Percentiles rank a stretch among this genome's conserved stretches.
Evolutionary conservation across 2,888 invertebrate genomes (phyloP).

Genomic region (Troilus luridus): DNA sequence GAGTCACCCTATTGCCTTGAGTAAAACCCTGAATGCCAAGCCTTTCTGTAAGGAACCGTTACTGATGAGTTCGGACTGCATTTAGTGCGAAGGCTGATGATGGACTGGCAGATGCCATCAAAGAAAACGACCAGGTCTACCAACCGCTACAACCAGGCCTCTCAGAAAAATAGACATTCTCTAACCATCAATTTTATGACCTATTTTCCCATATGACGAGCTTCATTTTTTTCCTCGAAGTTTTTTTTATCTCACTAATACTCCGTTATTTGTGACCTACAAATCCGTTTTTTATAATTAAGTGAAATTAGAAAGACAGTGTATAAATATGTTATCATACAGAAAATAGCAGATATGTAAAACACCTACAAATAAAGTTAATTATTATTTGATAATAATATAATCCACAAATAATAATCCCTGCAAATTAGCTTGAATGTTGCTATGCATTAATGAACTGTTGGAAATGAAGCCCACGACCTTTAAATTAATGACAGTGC

Average conservation of each 20-base stretch:
- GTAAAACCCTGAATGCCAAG: neutral
- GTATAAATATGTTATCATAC: no score
- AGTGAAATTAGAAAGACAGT: neutral
- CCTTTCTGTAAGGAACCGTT: neutral
- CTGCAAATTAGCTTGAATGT: neutral
- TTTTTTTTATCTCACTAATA: neutral
- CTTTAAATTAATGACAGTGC: neutral
- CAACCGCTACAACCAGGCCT: neutral
- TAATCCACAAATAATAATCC: neutral
- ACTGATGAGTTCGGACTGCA: neutral
- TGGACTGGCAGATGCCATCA: conserved; percentile 9
- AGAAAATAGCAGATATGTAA: neutral
- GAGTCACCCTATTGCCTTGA: neutral
- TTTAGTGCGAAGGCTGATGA: neutral
- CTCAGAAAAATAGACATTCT: conserved; percentile 10
- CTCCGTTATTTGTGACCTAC: neutral
- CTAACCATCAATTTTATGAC: neutral
- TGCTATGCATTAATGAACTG: neutral
- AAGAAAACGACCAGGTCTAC: conserved; percentile 5
- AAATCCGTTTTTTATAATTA: neutral
- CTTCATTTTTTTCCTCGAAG: neutral
- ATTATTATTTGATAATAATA: neutral
- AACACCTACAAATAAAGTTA: neutral
- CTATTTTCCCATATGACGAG: neutral
- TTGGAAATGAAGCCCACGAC: neutral